phyloP scores from a whole-genome alignment of 1,140 invertebrate genomes.

The Hesperophylax magnus region DNA sequence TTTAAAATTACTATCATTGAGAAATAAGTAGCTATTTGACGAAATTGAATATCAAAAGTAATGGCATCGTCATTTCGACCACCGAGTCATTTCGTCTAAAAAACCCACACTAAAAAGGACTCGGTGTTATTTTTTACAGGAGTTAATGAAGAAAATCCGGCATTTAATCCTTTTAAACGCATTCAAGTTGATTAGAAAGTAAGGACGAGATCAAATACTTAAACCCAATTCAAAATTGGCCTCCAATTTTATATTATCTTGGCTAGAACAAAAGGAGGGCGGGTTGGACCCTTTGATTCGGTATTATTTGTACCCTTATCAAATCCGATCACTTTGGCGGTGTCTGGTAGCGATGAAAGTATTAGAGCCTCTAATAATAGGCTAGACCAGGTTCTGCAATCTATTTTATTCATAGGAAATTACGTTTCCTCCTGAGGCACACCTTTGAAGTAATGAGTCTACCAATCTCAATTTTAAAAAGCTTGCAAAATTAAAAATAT shows the following conservation, averaged over 20 bases:
- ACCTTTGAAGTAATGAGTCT: constrained; percentile 13
- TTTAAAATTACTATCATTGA: no score
- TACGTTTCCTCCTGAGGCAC: constrained; percentile 21
- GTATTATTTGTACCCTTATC: constrained; percentile 55
- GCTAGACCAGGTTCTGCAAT: constrained; percentile 42
- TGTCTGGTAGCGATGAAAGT: constrained; percentile 54
- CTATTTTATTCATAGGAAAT: constrained; percentile 40
- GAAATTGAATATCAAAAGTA: neutral
- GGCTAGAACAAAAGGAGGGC: constrained; percentile 47
- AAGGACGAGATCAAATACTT: constrained; percentile 9
- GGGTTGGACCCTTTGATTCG: constrained; percentile 41
- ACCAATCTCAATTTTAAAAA: no score
- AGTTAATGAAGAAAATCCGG: constrained; percentile 31
- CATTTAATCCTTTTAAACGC: constrained; percentile 28
- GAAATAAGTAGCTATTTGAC: neutral
- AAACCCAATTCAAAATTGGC: constrained; percentile 35
- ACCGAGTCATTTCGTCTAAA: neutral
- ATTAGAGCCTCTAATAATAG: constrained; percentile 55
- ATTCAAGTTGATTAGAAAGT: constrained; percentile 38
- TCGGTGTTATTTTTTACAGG: no score
- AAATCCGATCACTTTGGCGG: constrained; percentile 56
- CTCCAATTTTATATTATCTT: constrained; percentile 36
- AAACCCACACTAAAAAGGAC: neutral
- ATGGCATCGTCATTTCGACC: neutral
- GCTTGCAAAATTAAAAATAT: neutral